Evolutionary conservation across 2,113 vertebrate species (phyloP), one percentile per base, ranked within the genome.

Genomic region (Oncorhynchus mykiss): DNA sequence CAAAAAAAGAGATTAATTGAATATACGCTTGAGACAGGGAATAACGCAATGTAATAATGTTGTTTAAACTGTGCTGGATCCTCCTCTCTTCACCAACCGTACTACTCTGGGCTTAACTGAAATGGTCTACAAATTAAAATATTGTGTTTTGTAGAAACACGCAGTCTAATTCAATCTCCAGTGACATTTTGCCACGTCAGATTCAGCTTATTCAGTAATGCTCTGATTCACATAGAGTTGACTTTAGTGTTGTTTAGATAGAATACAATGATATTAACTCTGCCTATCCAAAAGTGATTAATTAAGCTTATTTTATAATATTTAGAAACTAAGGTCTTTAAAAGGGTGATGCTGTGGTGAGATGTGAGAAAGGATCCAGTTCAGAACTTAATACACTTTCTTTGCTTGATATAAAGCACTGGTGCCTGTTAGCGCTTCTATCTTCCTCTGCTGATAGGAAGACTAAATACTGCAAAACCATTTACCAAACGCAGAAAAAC

Each of bases 341-440:
- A 45, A 22, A 20, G 22, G 45, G 13, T 59, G 14, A 14, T 70
- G 48, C 62, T 51, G 71, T 22, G 45, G 54, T 66, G n/a, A 62
- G 65, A 13, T 54, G 3, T 24, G 14, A 22, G 24, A 75, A 68
- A 62, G n/a, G 79, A 77, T 82, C 82, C 78, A 86, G 76, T 78
- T 74, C 77, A 77, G 83, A 76, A 79, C 78, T 49, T 80, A 73
- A 82, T 70, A 72, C 24, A 59, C 71, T 81, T 70, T 71, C 71
- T 87, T 86, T 86, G 91, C 91, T 92, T 90, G 82, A 89, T 79
- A 84, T 85, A 48, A 91, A 92, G 90, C 89, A 87, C 84, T 82
- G 73, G 89, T 92, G 92, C 91, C 90, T 92, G 91, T 85, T 87
- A 86, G 74, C 68, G 85, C 87, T 87, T 90, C 67, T 64, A 25